Percentiles rank a stretch among this genome's conserved stretches.
These are phyloP conservation scores for Drosophila subquinaria DNA, from an alignment of 2,888 invertebrate genomes.

Conservation along the genomic window DNA sequence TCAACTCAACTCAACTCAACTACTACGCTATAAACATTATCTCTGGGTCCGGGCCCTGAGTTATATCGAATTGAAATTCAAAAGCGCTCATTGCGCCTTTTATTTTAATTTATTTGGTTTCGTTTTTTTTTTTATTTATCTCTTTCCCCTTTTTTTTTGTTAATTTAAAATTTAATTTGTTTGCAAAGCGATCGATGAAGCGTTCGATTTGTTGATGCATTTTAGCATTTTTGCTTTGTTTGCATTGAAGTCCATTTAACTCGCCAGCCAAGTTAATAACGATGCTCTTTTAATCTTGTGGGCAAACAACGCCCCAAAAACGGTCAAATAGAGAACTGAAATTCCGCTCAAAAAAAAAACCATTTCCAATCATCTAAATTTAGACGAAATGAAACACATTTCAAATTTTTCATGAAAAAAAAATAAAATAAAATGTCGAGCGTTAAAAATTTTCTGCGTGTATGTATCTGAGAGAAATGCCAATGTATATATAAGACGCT, in stretches of 20 bases:
- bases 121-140: conserved; percentile 3
- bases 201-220: conserved; percentile 50
- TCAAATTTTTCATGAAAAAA: conserved; percentile 74
- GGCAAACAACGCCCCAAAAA: conserved; percentile 58
- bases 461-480: conserved; percentile 71
- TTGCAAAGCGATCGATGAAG: conserved; percentile 51
- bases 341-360: conserved; percentile 42
- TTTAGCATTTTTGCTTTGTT: conserved; percentile 45
- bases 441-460: conserved; percentile 48
- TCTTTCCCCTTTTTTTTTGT: conserved; percentile 12
- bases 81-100: conserved; percentile 54
- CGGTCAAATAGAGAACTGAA: conserved; percentile 45
- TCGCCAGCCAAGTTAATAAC: conserved; percentile 31
- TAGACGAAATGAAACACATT: conserved; percentile 81
- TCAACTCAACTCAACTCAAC: conserved; percentile 14
- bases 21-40: conserved; percentile 42
- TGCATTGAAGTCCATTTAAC: conserved; percentile 38
- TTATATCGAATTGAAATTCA: conserved; percentile 55
- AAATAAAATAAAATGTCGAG: conserved; percentile 59
- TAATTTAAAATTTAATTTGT: conserved; percentile 46
- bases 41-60: conserved; percentile 22
- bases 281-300: conserved; percentile 24
- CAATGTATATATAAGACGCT: conserved; percentile 23
- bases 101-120: conserved; percentile 32
- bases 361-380: conserved; percentile 80